phyloP scores from a whole-genome alignment of 1,140 invertebrate species.

The Heliconius himera region DNA sequence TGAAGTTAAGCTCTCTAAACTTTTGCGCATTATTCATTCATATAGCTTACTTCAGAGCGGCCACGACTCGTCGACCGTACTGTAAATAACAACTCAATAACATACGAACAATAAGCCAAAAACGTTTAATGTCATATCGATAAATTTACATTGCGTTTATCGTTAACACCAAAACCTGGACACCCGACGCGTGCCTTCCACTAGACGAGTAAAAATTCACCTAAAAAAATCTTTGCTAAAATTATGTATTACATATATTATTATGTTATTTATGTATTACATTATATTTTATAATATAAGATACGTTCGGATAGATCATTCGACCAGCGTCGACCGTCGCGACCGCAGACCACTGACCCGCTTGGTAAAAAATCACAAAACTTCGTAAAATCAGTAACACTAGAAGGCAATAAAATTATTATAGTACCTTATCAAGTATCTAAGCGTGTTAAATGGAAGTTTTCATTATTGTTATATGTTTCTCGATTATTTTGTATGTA shows the following conservation, averaged over 20 bases:
- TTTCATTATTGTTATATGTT: conserved; percentile 31
- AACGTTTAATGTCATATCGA: conserved; percentile 80
- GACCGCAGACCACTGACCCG: background rate
- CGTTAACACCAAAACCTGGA: conserved; percentile 74
- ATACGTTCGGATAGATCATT: conserved; percentile 67
- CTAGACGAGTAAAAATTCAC: conserved; percentile 77
- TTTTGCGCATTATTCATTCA: too few species aligned
- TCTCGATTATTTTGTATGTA: conserved; percentile 16
- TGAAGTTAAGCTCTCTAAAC: too few species aligned
- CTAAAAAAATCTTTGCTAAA: conserved; percentile 76
- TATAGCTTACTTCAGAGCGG: too few species aligned
- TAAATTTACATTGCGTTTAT: conserved; percentile 79
- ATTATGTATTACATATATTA: conserved; percentile 60
- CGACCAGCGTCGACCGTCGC: conserved; percentile 31
- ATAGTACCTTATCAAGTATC: conserved; percentile 22
- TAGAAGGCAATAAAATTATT: conserved; percentile 28
- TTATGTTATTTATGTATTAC: conserved; percentile 2
- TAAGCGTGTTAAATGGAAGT: conserved; percentile 34
- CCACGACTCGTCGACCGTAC: too few species aligned
- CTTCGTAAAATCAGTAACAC: conserved; percentile 30
- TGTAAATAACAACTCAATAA: conserved; percentile 65
- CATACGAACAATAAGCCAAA: conserved; percentile 81
- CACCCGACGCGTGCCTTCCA: conserved; percentile 59
- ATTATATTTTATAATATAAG: conserved; percentile 24
- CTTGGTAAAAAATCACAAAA: conserved; percentile 15